Evolutionary conservation across 2,113 vertebrate species (phyloP).

Genomic region (Sorex araneus): DNA sequence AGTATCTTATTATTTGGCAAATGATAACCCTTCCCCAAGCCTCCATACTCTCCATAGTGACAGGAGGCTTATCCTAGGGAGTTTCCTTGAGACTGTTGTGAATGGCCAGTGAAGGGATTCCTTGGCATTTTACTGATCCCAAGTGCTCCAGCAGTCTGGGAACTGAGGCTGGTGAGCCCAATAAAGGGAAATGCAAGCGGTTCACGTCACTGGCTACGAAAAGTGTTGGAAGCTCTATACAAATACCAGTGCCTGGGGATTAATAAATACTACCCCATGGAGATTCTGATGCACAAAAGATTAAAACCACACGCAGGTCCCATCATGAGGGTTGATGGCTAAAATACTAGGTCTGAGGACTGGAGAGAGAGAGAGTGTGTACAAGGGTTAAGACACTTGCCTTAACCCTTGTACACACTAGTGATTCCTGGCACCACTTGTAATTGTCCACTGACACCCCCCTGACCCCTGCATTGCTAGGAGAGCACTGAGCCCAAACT

Average conservation of each 20-base stretch:
- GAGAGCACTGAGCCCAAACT: too few relatives aligned
- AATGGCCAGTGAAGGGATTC: neutral
- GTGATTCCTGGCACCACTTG: too few relatives aligned
- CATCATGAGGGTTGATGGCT: neutral
- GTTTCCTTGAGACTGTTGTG: neutral
- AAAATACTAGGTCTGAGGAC: neutral
- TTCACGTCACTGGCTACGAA: neutral
- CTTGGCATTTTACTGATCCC: constrained; percentile 39
- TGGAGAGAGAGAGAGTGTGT: too few relatives aligned
- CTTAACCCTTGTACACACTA: too few relatives aligned
- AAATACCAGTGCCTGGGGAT: neutral
- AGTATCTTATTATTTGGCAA: neutral
- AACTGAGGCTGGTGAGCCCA: neutral
- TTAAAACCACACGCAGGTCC: neutral
- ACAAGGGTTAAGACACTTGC: too few relatives aligned
- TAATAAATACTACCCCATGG: neutral
- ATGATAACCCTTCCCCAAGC: neutral
- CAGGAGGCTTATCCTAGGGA: neutral
- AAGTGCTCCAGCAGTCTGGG: neutral
- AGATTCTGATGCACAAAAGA: neutral
- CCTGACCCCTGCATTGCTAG: too few relatives aligned
- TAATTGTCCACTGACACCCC: too few relatives aligned
- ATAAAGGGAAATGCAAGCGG: neutral
- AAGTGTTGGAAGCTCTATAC: neutral
- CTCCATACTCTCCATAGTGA: neutral